Conservation (phyloP, 2,113 vertebrate species). For the Trematocara nigrifrons region DNA sequence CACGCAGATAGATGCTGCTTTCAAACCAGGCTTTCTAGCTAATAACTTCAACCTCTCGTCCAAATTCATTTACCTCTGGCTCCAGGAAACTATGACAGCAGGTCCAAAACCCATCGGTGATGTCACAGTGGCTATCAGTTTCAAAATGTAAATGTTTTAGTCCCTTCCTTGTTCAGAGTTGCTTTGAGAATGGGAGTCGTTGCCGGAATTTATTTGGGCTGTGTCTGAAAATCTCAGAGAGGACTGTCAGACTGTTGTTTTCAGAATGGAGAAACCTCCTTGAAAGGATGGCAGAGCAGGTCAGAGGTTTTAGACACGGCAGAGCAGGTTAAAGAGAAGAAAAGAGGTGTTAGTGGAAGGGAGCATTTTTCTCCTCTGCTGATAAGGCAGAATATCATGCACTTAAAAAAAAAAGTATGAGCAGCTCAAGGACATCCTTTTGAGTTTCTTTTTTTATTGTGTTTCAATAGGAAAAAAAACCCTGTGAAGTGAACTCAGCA, state of each 20-base stretch:
- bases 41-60: background rate
- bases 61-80: background rate
- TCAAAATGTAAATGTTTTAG: background rate
- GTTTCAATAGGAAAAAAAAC: conserved; percentile 11
- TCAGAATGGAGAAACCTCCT: background rate
- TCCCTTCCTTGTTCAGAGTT: background rate
- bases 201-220: background rate
- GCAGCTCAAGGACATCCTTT: conserved; percentile 66
- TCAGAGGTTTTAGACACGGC: background rate
- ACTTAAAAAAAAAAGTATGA: conserved; percentile 28
- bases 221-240: background rate
- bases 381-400: conserved; percentile 51
- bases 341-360: background rate
- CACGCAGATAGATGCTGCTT: background rate
- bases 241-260: background rate
- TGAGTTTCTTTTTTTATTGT: conserved; percentile 35
- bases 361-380: conserved; percentile 24
- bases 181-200: background rate
- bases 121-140: background rate
- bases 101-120: background rate
- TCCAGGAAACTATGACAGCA: background rate
- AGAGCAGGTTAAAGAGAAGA: background rate
- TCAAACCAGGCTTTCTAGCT: background rate
- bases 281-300: background rate
- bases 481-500: conserved; percentile 52